Conservation (phyloP, 1,140 invertebrate genomes). For the Hyles vespertilio region DNA sequence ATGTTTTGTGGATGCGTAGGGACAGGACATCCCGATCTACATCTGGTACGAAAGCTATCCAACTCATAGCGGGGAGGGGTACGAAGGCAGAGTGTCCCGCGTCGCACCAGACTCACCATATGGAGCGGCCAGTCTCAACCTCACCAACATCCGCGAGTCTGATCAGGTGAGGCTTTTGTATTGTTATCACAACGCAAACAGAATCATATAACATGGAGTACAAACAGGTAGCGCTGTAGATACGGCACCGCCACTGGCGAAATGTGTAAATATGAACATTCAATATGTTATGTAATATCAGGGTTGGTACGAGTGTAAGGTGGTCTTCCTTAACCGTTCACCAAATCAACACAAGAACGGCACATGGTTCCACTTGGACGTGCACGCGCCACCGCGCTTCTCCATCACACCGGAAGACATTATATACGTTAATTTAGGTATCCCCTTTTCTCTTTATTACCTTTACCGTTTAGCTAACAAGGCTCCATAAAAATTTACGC, state of each 20-base stretch:
- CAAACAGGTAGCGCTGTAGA: too few species aligned
- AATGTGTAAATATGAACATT: too few species aligned
- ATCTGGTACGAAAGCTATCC: constrained; percentile 98
- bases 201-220: too few species aligned
- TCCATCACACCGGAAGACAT: constrained; percentile 94
- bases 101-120: constrained; percentile 91
- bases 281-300: constrained; percentile 17
- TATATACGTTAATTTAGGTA: constrained; percentile 94
- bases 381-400: constrained; percentile 95
- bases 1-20: constrained; percentile 75
- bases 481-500: neutral
- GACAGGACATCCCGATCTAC: constrained; percentile 95
- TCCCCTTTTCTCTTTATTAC: constrained; percentile 1
- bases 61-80: constrained; percentile 93
- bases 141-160: constrained; percentile 92
- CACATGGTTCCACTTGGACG: constrained; percentile 97
- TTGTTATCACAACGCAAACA: too few species aligned
- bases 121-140: constrained; percentile 93
- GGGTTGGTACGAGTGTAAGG: constrained; percentile 98
- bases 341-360: constrained; percentile 93
- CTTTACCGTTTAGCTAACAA: neutral
- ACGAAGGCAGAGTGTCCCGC: constrained; percentile 92
- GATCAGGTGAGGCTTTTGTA: constrained; percentile 79
- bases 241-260: too few species aligned
- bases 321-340: constrained; percentile 95